A percentile compares a stretch with the other conserved stretches of the same genome.
Evolutionary conservation across 2,113 vertebrate genomes (phyloP).

Genomic region (Chlorodrepanis virens): DNA sequence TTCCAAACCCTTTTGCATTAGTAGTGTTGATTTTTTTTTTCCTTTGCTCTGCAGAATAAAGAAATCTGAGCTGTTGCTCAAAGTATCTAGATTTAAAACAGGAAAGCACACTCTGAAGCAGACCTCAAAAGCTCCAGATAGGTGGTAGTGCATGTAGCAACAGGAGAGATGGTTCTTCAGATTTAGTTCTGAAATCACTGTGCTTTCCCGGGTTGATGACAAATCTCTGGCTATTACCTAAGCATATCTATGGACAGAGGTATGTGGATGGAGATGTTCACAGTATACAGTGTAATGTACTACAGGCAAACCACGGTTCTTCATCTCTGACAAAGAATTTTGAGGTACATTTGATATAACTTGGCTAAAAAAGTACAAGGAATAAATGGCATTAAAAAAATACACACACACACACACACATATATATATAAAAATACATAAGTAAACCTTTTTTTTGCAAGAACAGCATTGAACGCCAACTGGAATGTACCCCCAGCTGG

Average conservation of each 20-base stretch:
- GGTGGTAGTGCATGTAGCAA: neutral
- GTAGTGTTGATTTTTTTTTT: neutral
- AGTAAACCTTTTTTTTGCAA: neutral
- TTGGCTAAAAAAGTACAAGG: neutral
- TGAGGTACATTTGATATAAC: neutral
- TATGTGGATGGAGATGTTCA: neutral
- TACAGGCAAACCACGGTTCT: neutral
- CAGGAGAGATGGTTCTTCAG: neutral
- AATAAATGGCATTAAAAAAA: neutral
- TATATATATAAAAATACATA: too few species aligned
- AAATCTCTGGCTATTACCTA: neutral
- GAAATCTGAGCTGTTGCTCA: neutral
- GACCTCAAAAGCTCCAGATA: neutral
- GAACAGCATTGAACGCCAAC: neutral
- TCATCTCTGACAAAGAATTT: neutral
- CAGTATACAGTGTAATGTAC: neutral
- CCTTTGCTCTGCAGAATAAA: neutral
- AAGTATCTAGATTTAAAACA: neutral
- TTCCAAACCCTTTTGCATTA: neutral
- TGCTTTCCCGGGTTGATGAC: neutral
- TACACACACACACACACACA: rapidly evolving
- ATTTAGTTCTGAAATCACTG: neutral
- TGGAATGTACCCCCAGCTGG: neutral
- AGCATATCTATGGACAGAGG: neutral
- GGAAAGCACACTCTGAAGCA: neutral